Conservation (phyloP, 2,797 vertebrate genomes). For the Cyclopterus lumpus region DNA sequence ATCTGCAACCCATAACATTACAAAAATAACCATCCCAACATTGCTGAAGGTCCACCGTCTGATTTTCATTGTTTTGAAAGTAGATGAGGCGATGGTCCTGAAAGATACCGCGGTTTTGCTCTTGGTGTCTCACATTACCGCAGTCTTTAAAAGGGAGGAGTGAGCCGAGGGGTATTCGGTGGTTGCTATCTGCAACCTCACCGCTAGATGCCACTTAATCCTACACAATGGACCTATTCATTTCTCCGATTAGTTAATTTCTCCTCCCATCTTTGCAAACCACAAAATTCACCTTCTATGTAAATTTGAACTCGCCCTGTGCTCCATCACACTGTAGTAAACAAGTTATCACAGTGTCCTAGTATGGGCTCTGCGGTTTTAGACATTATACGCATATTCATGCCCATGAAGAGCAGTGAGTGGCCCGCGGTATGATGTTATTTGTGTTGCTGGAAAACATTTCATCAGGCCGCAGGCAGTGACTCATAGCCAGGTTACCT, state of each 20-base stretch:
- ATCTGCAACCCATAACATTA: background rate
- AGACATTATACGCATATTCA: constrained; percentile 25
- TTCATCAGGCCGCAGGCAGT: constrained; percentile 72
- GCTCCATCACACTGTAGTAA: background rate
- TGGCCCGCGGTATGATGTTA: constrained; percentile 39
- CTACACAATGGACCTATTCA: background rate
- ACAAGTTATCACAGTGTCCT: background rate
- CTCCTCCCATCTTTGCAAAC: background rate
- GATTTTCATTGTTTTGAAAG: too few species aligned
- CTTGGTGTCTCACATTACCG: background rate
- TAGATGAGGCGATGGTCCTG: too few species aligned
- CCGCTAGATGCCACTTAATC: background rate
- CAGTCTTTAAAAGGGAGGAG: background rate
- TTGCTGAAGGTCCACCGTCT: too few species aligned
- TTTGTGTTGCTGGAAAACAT: constrained; percentile 57
- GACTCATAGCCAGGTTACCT: constrained; percentile 76
- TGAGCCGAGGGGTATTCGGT: background rate
- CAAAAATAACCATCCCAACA: background rate
- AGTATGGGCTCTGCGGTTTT: background rate
- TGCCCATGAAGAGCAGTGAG: constrained; percentile 15
- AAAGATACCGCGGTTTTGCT: too few species aligned
- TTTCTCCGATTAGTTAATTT: background rate
- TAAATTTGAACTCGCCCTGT: background rate
- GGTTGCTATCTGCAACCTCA: constrained; percentile 4
- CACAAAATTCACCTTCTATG: background rate